Conservation (phyloP, 1,140 invertebrate species). For the Heliconius himera region DNA sequence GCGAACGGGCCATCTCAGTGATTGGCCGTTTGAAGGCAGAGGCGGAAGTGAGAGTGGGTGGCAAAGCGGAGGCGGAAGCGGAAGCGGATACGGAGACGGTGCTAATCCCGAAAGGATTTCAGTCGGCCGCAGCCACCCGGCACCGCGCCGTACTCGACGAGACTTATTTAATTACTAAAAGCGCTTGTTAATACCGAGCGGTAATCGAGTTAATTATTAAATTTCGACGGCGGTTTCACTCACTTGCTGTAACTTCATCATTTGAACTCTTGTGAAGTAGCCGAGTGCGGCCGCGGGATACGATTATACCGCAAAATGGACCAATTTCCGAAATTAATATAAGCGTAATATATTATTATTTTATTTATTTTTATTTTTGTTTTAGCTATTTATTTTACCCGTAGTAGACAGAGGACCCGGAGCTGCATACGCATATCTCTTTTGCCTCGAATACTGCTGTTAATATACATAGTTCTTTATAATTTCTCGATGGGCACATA, state of each 20-base stretch:
- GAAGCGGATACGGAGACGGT: background rate
- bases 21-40: constrained; percentile 11
- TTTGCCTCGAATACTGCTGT: too few species aligned
- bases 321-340: background rate
- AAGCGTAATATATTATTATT: background rate
- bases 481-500: too few species aligned
- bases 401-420: too few species aligned
- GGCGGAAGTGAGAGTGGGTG: background rate
- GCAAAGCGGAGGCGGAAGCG: background rate
- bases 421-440: too few species aligned
- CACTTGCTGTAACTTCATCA: constrained; percentile 15
- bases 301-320: background rate
- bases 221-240: constrained; percentile 16
- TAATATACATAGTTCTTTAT: too few species aligned
- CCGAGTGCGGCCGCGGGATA: background rate
- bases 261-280: constrained; percentile 14
- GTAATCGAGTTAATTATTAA: constrained; percentile 41
- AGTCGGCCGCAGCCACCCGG: constrained; percentile 28
- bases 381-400: too few species aligned
- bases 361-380: too few species aligned
- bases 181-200: constrained; percentile 39
- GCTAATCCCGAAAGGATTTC: constrained; percentile 40
- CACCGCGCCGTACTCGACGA: constrained; percentile 22
- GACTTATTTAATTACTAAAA: constrained; percentile 41
- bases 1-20: background rate